Conservation (phyloP, 1,140 invertebrate species). For the Coptotermes formosanus region DNA sequence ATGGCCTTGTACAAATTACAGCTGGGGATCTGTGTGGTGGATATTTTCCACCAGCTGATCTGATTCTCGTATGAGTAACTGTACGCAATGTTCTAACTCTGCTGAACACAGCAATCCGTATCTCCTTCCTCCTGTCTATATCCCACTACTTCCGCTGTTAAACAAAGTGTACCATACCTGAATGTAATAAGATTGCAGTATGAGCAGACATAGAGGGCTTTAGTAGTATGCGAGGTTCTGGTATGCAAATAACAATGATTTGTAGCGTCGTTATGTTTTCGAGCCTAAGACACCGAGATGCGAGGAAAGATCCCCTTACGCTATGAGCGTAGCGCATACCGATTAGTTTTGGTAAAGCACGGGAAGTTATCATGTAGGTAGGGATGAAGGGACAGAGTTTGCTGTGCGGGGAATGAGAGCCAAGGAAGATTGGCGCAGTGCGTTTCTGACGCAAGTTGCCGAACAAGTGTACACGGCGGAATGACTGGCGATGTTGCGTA, state of each 20-base stretch:
- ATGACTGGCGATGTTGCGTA: neutral
- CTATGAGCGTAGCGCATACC: neutral
- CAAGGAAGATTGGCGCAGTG: neutral
- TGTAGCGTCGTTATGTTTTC: neutral
- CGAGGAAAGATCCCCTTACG: neutral
- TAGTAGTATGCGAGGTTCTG: neutral
- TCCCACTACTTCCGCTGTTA: neutral
- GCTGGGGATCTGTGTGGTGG: too few relatives aligned
- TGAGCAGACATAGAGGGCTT: neutral
- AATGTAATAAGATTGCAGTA: neutral
- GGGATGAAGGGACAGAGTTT: neutral
- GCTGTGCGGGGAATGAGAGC: neutral
- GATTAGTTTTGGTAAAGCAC: neutral
- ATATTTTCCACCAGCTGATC: too few relatives aligned
- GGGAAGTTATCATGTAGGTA: neutral
- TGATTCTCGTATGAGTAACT: too few relatives aligned
- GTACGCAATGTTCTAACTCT: too few relatives aligned
- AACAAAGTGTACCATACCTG: neutral
- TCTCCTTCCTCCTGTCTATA: neutral
- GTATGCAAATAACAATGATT: slow-evolving; percentile 17
- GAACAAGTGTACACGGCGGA: neutral
- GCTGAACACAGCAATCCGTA: too few relatives aligned
- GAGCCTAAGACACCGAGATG: neutral
- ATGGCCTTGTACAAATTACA: too few relatives aligned
- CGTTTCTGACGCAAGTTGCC: neutral